Conservation (phyloP, 2,888 invertebrate species). For the Linnaemya tessellans region DNA sequence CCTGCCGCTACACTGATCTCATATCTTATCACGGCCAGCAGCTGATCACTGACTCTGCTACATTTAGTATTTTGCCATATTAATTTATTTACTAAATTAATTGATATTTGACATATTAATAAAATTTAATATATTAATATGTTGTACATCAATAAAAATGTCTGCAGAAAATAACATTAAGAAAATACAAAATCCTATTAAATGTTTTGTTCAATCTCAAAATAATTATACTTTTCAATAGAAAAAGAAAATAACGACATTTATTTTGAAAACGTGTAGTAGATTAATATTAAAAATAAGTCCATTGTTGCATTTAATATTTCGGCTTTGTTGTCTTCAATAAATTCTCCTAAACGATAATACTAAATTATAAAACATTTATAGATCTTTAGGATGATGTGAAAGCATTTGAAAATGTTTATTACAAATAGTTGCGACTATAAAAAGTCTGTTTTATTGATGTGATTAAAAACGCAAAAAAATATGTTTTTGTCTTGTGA, state of each 20-base stretch:
- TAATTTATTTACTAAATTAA: too few species aligned
- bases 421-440: neutral
- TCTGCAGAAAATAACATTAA: neutral
- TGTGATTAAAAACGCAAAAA: neutral
- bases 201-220: conserved; percentile 32
- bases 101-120: too few species aligned
- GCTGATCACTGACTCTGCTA: too few species aligned
- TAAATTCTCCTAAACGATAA: neutral
- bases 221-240: conserved; percentile 12
- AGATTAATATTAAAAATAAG: neutral
- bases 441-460: conserved; percentile 10
- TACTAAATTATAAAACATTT: neutral
- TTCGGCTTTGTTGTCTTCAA: neutral
- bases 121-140: too few species aligned
- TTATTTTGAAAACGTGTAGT: conserved; percentile 30
- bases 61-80: too few species aligned
- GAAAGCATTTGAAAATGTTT: neutral
- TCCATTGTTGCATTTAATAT: neutral
- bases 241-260: conserved; percentile 19
- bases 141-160: neutral
- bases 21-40: too few species aligned
- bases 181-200: neutral
- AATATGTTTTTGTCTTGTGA: neutral
- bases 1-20: too few species aligned
- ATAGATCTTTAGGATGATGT: neutral